Base-by-base conservation (phyloP, 2,888 invertebrate species). In the Dermolepida albohirtum region DNA sequence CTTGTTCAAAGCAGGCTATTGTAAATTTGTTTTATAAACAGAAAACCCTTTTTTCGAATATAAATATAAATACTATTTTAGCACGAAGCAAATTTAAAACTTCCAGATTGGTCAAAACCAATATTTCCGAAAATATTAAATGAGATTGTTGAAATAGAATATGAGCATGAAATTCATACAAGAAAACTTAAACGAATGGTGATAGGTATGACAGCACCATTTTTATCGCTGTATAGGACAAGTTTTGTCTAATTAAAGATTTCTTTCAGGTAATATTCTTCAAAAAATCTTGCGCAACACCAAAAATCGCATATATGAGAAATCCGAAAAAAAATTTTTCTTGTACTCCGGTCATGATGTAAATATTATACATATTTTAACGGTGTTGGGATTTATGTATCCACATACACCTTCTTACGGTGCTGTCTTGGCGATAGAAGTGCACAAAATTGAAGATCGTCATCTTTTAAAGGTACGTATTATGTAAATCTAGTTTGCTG, bases 261-360 rank as follows among this genome's bases (percentile, higher is more conserved):
- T 22, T 22, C 4, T 22, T 22, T 22, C 1, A 43, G 52, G 40
- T 12, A 63, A 39, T 29, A 16, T 63, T 2, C 12, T 64, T 11
- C 17, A 39, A n/a, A 64, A 64, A 41, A 51, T 64, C 14, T 6
- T 64, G 12, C n/a, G 39, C 1, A 12, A 64, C 16, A 51, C 50
- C 17, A 1, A 17, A 40, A 39, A 49, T 7, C 49, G 39, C 22
- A 11, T 64, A 22, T 17, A 64, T 7, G 10, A 40, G 4, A 8
- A 14, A 39, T 51, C 51, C 6, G 8, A 64, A n/a, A 11, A 34
- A 6, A 50, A 64, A 34, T 10, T 64, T 12, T 50, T 50, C 29
- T 11, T 64, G 12, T 64, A 64, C 39, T 64, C 64, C 1, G 64
- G 16, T 5, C 64, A 64, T 16, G 64, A 64, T 17, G 8, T 12